These are phyloP conservation scores for Athalia circularis DNA, from an alignment of 2,888 invertebrate genomes.

Conservation along the genomic window DNA sequence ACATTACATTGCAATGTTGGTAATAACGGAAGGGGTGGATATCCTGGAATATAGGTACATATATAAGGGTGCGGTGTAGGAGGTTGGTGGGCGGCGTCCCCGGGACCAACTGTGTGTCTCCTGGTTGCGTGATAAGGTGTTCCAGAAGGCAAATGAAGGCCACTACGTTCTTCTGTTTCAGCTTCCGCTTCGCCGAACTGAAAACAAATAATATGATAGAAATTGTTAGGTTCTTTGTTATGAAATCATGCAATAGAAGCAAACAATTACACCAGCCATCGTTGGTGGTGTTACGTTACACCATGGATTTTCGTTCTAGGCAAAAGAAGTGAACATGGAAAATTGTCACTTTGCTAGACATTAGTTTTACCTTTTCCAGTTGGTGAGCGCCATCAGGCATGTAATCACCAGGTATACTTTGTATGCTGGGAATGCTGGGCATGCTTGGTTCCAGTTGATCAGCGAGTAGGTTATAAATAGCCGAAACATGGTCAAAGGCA, in stretches of 20 bases:
- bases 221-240: conserved; percentile 26
- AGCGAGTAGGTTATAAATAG: conserved; percentile 92
- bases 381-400: conserved; percentile 76
- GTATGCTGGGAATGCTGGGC: conserved; percentile 70
- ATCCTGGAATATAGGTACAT: conserved; percentile 66
- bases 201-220: conserved; percentile 41
- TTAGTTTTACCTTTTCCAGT: conserved; percentile 77
- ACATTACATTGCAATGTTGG: conserved; percentile 67
- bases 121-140: conserved; percentile 80
- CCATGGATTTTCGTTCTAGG: not conserved
- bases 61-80: conserved; percentile 67
- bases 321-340: conserved; percentile 1
- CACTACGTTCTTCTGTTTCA: conserved; percentile 71
- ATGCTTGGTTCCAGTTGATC: conserved; percentile 81
- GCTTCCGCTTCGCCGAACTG: conserved; percentile 76
- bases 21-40: conserved; percentile 63
- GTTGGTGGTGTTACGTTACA: too few species aligned
- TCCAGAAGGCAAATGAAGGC: conserved; percentile 67
- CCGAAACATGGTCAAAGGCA: conserved; percentile 94
- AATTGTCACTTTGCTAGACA: not conserved
- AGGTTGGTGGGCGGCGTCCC: conserved; percentile 89
- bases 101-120: conserved; percentile 95
- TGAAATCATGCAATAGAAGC: not conserved
- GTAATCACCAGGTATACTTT: conserved; percentile 71
- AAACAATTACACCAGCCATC: not conserved